A percentile compares a stretch with the other conserved stretches of the same genome.
Evolutionary conservation across 2,113 vertebrate species (phyloP).

Genomic region (Austrofundulus limnaeus): DNA sequence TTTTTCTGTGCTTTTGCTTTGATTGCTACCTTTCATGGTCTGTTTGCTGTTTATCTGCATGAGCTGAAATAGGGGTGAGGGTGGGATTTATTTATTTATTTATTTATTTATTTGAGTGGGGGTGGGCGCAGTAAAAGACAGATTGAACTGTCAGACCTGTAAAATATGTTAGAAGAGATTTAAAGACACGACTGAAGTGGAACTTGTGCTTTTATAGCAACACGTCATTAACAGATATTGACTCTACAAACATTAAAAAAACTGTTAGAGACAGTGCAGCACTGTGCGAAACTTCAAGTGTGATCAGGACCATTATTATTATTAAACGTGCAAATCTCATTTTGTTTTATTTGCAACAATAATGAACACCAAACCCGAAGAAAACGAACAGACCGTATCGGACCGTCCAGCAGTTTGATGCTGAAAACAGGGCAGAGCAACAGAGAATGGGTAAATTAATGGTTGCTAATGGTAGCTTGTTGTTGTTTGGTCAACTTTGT

Average conservation of each 20-base stretch:
- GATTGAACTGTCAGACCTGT: background rate
- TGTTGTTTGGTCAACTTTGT: no score
- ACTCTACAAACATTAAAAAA: constrained; percentile 24
- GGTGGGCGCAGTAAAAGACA: background rate
- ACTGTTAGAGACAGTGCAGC: background rate
- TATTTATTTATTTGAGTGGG: no score
- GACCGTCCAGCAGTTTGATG: no score
- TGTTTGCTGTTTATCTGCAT: constrained; percentile 19
- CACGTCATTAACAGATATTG: constrained; percentile 1
- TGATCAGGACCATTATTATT: no score
- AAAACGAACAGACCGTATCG: no score
- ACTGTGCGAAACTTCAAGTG: constrained; percentile 1
- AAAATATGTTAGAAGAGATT: constrained; percentile 13
- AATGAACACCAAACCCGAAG: no score
- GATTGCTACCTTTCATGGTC: constrained; percentile 29
- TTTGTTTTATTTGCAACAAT: no score
- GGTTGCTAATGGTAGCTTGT: no score
- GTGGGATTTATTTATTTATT: background rate
- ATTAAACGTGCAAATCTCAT: no score
- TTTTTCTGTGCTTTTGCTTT: constrained; percentile 17
- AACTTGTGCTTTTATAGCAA: constrained; percentile 9
- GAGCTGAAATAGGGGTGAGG: background rate
- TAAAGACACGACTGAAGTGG: background rate
- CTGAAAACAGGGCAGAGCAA: no score
- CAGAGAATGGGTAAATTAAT: no score